Base-by-base conservation (phyloP, 53 echinoderm and acorn worm genomes). In the Apostichopus leukothele region DNA sequence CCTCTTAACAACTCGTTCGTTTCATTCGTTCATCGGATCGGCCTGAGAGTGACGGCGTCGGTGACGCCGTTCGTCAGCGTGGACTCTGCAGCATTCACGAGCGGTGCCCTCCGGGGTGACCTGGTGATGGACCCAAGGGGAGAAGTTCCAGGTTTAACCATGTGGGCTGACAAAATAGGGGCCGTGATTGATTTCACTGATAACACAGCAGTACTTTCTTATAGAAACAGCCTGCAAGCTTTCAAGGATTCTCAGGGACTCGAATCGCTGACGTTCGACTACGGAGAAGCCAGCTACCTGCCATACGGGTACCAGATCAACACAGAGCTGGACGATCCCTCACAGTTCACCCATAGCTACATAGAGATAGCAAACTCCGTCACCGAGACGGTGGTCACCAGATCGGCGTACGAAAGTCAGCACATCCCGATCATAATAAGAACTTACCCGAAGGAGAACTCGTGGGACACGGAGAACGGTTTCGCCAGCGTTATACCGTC, bases 221-320 rank as follows among this genome's bases (percentile, higher is more conserved):
- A 96, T 74, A 88, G 74, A n/a, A 86, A 53, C 25, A 91, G 88
- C 52, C 73, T 99, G 50, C 16, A 90, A 16, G 61, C 67, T 71
- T 89, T 95, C 27, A 88, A 90, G 51, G 27, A 76, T 52, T 79
- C 79, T 0, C 50, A 88, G 67, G 50, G 53, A 18, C 68, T 99
- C 8, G 83, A 93, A 77, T 90, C 74, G 53, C 94, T 99, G 67
- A 94, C 93, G 12, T 99, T 99, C 88, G 94, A 95, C 84, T 94
- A 95, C 76, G 99, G 99, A 4, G 92, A 99, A 89, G 92, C 94
- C 1, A 95, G 94, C 77, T 99, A 95, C 67, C 89, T 99, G 13
- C 99, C 99, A 11, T 89, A 90, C 53, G 96, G 92, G 52, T 99
- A 94, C 87, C 91, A 94, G 74, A 94, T 93, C 10, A 52, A 75